Evolutionary conservation across 1,140 invertebrate species (phyloP).

Genomic region (Brachionus asplanchnoidis): DNA sequence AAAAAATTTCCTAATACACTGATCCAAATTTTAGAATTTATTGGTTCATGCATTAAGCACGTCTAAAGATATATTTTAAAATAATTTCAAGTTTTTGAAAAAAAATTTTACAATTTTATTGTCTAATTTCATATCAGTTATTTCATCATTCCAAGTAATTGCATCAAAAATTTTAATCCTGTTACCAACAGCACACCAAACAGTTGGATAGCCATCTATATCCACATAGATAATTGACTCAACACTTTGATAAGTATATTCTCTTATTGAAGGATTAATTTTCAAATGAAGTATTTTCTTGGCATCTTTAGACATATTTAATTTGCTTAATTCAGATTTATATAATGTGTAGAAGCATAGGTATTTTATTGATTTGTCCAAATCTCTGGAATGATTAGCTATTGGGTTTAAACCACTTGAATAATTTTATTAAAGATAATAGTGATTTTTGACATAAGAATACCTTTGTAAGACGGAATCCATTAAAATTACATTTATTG

Average conservation of each 20-base stretch:
- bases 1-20: neutral
- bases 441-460: neutral
- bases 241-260: neutral
- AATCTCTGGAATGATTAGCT: neutral
- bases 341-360: neutral
- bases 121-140: neutral
- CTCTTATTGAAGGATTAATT: neutral
- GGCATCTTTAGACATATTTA: neutral
- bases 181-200: constrained; percentile 30
- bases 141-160: constrained; percentile 35
- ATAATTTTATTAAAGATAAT: neutral
- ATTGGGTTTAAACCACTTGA: neutral
- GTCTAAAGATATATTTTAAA: neutral
- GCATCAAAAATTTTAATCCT: constrained; percentile 38
- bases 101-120: constrained; percentile 17
- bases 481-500: constrained; percentile 18
- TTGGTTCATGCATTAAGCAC: neutral
- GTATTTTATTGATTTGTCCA: constrained; percentile 4
- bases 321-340: neutral
- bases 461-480: neutral
- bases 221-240: constrained; percentile 37
- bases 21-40: neutral
- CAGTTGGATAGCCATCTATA: constrained; percentile 1
- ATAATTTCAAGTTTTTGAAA: neutral
- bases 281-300: constrained; percentile 20